Percentiles rank a stretch among this genome's conserved stretches.
Evolutionary conservation across 2,888 invertebrate species (phyloP).

Genomic region (Drosophila mayaguana): DNA sequence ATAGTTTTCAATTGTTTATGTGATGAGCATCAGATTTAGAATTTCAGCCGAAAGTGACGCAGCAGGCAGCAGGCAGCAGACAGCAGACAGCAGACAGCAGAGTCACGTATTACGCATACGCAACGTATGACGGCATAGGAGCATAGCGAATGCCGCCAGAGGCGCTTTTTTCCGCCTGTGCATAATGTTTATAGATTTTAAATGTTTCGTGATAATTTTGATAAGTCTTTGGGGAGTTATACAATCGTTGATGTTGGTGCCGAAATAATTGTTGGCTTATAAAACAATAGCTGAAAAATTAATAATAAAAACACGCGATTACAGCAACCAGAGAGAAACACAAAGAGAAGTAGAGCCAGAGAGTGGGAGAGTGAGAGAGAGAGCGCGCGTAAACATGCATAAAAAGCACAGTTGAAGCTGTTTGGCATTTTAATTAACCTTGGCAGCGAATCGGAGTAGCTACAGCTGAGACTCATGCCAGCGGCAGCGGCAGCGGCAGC

Average conservation of each 20-base stretch:
- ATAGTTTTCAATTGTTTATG: not conserved
- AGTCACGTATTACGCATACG: conserved; percentile 74
- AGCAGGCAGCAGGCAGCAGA: conserved; percentile 21
- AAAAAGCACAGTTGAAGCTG: conserved; percentile 47
- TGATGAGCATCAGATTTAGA: conserved; percentile 23
- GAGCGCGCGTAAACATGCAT: conserved; percentile 27
- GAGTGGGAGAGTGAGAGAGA: conserved; percentile 5
- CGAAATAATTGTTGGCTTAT: conserved; percentile 62
- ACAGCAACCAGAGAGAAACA: conserved; percentile 34
- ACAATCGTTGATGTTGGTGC: conserved; percentile 51
- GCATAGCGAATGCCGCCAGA: not conserved
- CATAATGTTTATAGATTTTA: conserved; percentile 49
- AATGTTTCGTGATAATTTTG: conserved; percentile 69
- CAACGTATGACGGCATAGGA: conserved; percentile 57
- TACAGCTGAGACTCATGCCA: conserved; percentile 25
- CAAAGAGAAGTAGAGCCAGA: not conserved
- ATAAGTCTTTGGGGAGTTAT: conserved; percentile 62
- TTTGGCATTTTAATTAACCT: conserved; percentile 78
- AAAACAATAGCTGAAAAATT: conserved; percentile 64
- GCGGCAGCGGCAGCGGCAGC: conserved; percentile 21
- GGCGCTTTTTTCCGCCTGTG: conserved; percentile 37
- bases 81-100: conserved; percentile 14
- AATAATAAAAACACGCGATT: conserved; percentile 67
- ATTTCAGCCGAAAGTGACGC: conserved; percentile 39
- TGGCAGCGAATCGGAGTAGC: conserved; percentile 71